phyloP scores from a whole-genome alignment of 35 echinoderm and acorn worm species.

The Stichopus chloronotus region DNA sequence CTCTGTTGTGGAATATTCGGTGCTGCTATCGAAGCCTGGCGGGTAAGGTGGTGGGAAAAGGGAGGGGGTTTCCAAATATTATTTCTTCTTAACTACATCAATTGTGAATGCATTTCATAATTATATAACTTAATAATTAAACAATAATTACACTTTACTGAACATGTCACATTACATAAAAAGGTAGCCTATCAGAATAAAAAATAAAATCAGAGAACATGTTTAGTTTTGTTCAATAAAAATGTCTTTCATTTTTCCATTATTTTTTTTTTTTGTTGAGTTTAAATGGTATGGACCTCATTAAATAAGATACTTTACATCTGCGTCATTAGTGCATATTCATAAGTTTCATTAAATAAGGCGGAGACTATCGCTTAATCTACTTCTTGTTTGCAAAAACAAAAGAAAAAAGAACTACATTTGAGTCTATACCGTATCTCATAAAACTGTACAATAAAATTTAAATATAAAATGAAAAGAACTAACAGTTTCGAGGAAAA shows the following conservation, averaged over 20 bases:
- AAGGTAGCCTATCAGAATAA: not conserved
- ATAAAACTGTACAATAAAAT: not conserved
- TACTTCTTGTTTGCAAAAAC: not conserved
- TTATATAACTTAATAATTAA: not conserved
- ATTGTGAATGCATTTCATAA: no score
- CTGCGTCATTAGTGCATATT: not conserved
- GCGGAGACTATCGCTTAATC: not conserved
- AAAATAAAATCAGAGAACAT: not conserved
- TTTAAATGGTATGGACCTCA: not conserved
- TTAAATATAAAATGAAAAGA: not conserved
- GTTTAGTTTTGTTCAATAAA: not conserved
- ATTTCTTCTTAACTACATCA: no score
- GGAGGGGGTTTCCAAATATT: no score
- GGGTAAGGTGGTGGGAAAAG: no score
- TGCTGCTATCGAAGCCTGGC: no score
- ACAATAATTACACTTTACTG: not conserved
- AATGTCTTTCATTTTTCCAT: not conserved
- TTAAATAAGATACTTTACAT: not conserved
- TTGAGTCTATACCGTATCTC: not conserved
- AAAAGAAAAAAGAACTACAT: not conserved
- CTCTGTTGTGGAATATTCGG: no score
- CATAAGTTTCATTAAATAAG: not conserved
- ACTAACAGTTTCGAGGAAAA: no score
- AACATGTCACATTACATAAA: not conserved
- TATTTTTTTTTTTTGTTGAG: not conserved